Base-by-base conservation (phyloP, 2,888 invertebrate species). In the Rhingia campestris region DNA sequence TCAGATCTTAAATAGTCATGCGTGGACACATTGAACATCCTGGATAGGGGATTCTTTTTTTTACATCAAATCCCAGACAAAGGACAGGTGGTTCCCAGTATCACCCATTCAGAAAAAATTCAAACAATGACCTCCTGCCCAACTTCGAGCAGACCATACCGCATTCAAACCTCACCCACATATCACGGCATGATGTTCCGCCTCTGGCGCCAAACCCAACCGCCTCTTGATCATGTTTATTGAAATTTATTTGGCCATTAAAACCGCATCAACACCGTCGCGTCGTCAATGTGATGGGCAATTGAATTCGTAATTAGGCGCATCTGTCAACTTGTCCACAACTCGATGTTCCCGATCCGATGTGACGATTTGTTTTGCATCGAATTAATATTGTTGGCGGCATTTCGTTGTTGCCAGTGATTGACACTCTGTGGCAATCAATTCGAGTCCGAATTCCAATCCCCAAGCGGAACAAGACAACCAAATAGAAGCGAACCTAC, bases 281-380 rank as follows among this genome's bases (percentile, higher is more conserved):
- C 0, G 5, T 12, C 37, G 45, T 37, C 61, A 47, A 30, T 12
- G 14, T 22, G 35, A 67, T 72, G 75, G 66, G n/a, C 70, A 81
- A 81, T 81, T 81, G 76, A 76, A 76, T 81, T 66, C 49, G 72
- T 81, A 76, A 81, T 76, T 76, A 76, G 61, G 47, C 43, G 70
- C 81, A 76, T 76, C 76, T 76, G 64, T 72, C 81, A 76, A 37
- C 14, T 39, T 37, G 22, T 58, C 35, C 45, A 41, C 22, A 22
- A 22, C 22, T 22, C 22, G 22, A 22, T 22, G 22, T 22, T 22
- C 22, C 22, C 22, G 22, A 22, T 7, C 32, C 41, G 66, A 49
- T 7, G 47, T n/a, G 35, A 43, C 43, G 32, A 61, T 49, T 56
- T 58, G 43, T 41, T 74, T 69, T 59, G 64, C 56, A 37, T 35